These are phyloP conservation scores for Zosterops japonicus DNA, from an alignment of 2,113 vertebrate species.

Conservation along the genomic window DNA sequence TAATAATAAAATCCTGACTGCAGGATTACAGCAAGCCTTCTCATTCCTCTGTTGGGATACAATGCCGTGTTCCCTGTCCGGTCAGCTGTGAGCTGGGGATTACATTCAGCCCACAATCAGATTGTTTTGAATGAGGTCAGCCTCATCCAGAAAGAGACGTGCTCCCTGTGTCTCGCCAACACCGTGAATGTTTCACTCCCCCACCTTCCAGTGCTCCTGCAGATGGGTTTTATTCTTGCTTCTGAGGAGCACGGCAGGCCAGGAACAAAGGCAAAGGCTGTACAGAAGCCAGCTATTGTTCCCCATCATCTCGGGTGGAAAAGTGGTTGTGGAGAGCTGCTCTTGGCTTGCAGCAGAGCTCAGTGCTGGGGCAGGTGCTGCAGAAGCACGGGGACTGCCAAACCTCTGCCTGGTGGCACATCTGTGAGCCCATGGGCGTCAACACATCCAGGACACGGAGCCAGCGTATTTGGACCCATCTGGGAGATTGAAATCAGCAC, in stretches of 20 bases:
- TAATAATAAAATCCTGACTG: neutral
- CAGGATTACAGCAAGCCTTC: neutral
- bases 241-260: neutral
- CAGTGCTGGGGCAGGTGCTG: neutral
- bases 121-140: constrained; percentile 45
- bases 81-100: neutral
- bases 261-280: constrained; percentile 45
- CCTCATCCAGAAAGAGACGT: neutral
- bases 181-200: neutral
- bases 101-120: constrained; percentile 35
- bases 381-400: rapidly evolving
- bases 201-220: neutral
- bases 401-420: neutral
- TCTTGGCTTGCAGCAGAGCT: neutral
- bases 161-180: neutral
- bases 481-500: neutral
- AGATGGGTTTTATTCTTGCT: constrained; percentile 51
- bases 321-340: neutral
- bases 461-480: neutral
- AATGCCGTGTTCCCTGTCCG: neutral
- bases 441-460: rapidly evolving
- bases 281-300: constrained; percentile 14
- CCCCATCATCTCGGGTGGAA: neutral
- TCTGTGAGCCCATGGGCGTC: neutral
- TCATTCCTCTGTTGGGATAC: neutral